These are phyloP conservation scores for Nomada fucata DNA, from an alignment of 2,888 invertebrate species.

Conservation along the genomic window DNA sequence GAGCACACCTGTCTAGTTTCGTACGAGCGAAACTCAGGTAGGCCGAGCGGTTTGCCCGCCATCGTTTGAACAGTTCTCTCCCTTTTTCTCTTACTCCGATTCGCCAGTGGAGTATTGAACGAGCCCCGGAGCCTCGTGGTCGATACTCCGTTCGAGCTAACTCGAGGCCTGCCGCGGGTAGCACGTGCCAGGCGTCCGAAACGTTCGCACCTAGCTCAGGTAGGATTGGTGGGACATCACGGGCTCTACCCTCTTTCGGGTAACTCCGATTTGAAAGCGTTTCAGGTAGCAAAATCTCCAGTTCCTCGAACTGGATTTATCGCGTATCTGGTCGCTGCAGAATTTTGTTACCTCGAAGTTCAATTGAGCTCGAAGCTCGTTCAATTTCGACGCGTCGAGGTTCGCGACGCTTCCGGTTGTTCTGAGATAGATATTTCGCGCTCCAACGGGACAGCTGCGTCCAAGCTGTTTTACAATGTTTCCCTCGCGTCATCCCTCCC, in stretches of 20 bases:
- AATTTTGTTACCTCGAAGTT: background rate
- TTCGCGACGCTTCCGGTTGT: too few species aligned
- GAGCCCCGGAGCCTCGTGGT: constrained; percentile 54
- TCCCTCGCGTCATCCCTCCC: background rate
- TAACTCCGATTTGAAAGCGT: constrained; percentile 41
- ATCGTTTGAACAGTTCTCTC: constrained; percentile 5
- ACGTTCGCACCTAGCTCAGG: constrained; percentile 41
- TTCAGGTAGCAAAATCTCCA: background rate
- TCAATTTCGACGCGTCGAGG: background rate
- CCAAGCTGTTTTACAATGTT: background rate
- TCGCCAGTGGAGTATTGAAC: constrained; percentile 66
- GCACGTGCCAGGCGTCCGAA: constrained; percentile 53
- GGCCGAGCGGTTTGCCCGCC: constrained; percentile 23
- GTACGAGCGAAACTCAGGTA: background rate
- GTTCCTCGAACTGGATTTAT: background rate
- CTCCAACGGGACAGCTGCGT: background rate
- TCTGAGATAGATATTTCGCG: too few species aligned
- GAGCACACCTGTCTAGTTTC: constrained; percentile 21
- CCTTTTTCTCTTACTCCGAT: constrained; percentile 8
- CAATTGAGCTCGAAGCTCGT: background rate
- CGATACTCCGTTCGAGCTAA: constrained; percentile 56
- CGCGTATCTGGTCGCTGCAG: background rate
- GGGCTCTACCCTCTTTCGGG: constrained; percentile 23
- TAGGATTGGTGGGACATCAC: background rate
- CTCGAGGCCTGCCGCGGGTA: constrained; percentile 23